Conservation (phyloP, 2,797 vertebrate genomes). For the Sciurus carolinensis region DNA sequence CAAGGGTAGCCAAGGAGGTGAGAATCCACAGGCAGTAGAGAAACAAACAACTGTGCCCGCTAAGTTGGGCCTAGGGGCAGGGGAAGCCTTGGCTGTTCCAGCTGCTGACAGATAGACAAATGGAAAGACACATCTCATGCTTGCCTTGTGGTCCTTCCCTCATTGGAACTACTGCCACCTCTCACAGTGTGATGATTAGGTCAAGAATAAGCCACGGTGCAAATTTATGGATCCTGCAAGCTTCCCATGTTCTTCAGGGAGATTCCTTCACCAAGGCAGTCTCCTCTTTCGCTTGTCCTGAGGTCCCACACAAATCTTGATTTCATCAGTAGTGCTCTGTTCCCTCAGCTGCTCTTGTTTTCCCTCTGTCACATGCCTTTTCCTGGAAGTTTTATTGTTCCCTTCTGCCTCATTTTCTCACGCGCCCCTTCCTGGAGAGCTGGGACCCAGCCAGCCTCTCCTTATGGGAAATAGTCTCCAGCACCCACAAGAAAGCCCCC, state of each 20-base stretch:
- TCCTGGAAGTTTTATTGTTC: slow-evolving; percentile 81
- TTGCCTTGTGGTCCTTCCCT: neutral
- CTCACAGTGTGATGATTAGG: neutral
- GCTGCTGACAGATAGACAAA: slow-evolving; percentile 40
- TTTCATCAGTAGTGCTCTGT: slow-evolving; percentile 85
- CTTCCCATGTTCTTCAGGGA: neutral
- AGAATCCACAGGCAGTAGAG: slow-evolving; percentile 64
- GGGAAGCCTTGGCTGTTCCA: neutral
- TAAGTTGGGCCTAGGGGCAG: neutral
- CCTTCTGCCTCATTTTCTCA: slow-evolving; percentile 61
- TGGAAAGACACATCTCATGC: neutral
- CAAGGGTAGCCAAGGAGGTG: neutral
- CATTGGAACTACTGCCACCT: neutral
- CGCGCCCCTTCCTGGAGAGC: slow-evolving; percentile 82
- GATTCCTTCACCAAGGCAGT: neutral
- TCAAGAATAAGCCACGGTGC: neutral
- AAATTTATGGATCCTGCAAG: neutral
- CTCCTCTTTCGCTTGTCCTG: neutral
- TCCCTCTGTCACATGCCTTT: slow-evolving; percentile 82
- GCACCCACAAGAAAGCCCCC: slow-evolving; percentile 86
- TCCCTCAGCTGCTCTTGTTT: slow-evolving; percentile 74
- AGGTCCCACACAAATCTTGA: slow-evolving; percentile 82
- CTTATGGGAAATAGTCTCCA: slow-evolving; percentile 84
- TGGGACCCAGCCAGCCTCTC: slow-evolving; percentile 84
- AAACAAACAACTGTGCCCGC: slow-evolving; percentile 28